These are phyloP conservation scores for Paracanthobrama guichenoti DNA, from an alignment of 2,113 vertebrate species.

Conservation along the genomic window DNA sequence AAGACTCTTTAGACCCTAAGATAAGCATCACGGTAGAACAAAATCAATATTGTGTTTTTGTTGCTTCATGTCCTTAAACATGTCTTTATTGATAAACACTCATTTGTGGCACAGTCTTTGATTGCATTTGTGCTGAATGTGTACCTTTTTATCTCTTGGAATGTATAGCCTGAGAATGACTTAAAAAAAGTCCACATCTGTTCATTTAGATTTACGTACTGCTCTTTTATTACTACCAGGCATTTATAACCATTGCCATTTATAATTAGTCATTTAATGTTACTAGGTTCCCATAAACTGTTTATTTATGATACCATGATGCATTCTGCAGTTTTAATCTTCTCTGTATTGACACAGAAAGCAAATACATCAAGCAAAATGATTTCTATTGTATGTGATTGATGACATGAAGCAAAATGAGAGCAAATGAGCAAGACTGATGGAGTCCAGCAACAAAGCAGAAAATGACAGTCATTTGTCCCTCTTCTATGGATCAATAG, in stretches of 20 bases:
- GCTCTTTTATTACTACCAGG: neutral
- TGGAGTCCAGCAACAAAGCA: slow-evolving; percentile 46
- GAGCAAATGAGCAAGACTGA: slow-evolving; percentile 50
- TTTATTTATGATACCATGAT: neutral
- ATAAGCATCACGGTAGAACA: neutral
- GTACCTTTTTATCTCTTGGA: neutral
- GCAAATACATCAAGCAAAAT: slow-evolving; percentile 47
- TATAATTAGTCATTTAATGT: slow-evolving; percentile 10
- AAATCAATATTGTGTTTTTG: slow-evolving; percentile 10
- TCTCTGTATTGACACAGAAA: slow-evolving; percentile 25
- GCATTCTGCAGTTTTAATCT: neutral
- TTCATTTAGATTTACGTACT: neutral
- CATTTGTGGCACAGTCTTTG: neutral
- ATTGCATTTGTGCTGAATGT: neutral
- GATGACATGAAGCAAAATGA: slow-evolving; percentile 53
- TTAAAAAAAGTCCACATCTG: neutral
- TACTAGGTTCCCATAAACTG: neutral
- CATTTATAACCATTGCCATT: neutral
- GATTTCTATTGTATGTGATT: slow-evolving; percentile 42
- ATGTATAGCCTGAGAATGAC: neutral
- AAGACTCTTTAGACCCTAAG: slow-evolving; percentile 28
- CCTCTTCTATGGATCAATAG: slow-evolving; percentile 45
- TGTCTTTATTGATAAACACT: neutral
- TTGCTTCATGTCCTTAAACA: neutral
- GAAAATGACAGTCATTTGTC: slow-evolving; percentile 55